phyloP scores from a whole-genome alignment of 2,113 vertebrate species.

The Myotis lucifugus region DNA sequence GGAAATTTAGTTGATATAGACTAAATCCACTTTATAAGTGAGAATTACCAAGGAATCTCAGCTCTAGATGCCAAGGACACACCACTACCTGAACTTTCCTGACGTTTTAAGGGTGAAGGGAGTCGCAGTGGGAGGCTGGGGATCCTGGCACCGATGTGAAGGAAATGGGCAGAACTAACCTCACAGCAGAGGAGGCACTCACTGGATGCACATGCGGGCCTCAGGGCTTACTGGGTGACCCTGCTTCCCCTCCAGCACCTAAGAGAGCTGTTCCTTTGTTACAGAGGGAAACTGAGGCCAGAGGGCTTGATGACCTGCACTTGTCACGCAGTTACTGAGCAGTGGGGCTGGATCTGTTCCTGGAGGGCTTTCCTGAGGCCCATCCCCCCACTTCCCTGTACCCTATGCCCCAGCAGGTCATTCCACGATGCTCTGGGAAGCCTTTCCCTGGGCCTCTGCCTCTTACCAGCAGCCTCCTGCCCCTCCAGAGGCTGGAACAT shows the following conservation, averaged over 20 bases:
- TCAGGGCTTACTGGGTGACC: accelerated
- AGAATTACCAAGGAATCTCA: not conserved
- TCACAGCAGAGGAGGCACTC: not conserved
- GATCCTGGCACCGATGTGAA: not conserved
- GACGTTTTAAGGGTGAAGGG: not conserved
- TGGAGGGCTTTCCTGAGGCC: not conserved
- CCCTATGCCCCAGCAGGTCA: no score
- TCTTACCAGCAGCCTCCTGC: not conserved
- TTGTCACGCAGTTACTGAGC: not conserved
- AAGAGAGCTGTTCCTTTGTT: accelerated
- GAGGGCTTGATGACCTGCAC: not conserved
- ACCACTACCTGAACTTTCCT: not conserved
- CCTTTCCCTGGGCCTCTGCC: not conserved
- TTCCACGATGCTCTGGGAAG: not conserved
- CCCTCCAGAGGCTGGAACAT: not conserved
- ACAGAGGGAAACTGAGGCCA: not conserved
- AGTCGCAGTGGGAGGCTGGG: not conserved
- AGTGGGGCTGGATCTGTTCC: not conserved
- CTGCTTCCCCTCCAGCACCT: not conserved
- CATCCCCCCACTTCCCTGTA: accelerated
- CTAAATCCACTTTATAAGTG: not conserved
- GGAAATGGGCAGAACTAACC: not conserved
- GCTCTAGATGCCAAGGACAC: not conserved
- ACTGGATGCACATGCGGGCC: accelerated
- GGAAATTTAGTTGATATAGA: not conserved